These are phyloP conservation scores for Falco berigora DNA, from an alignment of 2,797 vertebrate species.

Conservation along the genomic window DNA sequence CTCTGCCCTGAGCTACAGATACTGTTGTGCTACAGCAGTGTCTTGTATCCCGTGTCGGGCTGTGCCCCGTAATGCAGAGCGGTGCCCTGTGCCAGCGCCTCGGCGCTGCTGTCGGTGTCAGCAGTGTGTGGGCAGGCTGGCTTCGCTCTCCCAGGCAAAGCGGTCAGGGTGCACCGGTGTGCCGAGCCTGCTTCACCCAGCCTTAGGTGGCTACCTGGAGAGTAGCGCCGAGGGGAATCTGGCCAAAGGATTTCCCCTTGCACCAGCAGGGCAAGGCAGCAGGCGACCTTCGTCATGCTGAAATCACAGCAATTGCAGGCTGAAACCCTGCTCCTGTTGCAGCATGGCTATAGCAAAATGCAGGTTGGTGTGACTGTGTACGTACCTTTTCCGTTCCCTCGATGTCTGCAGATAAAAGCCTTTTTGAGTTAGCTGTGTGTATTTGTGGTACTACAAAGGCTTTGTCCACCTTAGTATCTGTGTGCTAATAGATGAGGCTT, in stretches of 20 bases:
- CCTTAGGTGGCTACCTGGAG: accelerated
- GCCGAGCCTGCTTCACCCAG: neutral
- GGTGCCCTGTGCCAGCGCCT: neutral
- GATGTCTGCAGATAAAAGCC: neutral
- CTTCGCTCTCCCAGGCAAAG: neutral
- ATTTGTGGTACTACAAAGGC: neutral
- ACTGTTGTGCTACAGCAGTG: accelerated
- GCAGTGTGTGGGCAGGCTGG: accelerated
- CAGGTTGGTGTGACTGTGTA: accelerated
- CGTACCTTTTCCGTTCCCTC: neutral
- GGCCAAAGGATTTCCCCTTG: neutral
- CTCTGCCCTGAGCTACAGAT: accelerated
- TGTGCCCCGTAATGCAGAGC: neutral
- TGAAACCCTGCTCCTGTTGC: neutral
- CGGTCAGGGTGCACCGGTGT: accelerated
- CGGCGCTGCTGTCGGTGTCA: neutral
- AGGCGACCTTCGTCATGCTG: neutral
- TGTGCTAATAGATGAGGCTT: neutral
- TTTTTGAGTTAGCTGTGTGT: neutral
- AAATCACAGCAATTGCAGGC: neutral
- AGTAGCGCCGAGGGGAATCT: accelerated
- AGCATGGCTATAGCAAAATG: neutral
- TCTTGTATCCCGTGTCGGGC: accelerated
- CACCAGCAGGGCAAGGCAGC: neutral
- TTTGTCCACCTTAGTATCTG: neutral